A percentile compares a stretch with the other conserved stretches of the same genome.
Conservation (phyloP, 2,797 vertebrate species). For the Labroides dimidiatus region DNA sequence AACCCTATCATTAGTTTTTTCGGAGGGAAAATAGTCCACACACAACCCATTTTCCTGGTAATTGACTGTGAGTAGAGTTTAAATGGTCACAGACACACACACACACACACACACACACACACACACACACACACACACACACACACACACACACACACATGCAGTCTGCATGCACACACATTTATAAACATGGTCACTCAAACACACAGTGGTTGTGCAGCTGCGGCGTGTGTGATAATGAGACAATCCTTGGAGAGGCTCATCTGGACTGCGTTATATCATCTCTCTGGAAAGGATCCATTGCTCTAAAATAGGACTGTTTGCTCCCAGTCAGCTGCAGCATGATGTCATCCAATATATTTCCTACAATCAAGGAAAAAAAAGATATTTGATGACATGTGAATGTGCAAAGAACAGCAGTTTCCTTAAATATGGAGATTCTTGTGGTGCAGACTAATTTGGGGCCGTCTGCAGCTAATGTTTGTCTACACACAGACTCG, state of each 20-base stretch:
- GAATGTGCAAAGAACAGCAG: slow-evolving; percentile 69
- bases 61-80: slow-evolving; percentile 81
- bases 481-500: slow-evolving; percentile 60
- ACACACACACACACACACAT: slow-evolving; percentile 35
- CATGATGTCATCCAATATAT: slow-evolving; percentile 82
- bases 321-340: slow-evolving; percentile 79
- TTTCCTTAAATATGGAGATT: slow-evolving; percentile 70
- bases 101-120: slow-evolving; percentile 18
- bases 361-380: slow-evolving; percentile 73
- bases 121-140: slow-evolving; percentile 51
- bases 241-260: slow-evolving; percentile 79
- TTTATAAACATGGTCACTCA: slow-evolving; percentile 28
- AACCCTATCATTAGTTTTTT: slow-evolving; percentile 80
- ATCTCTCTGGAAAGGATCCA: slow-evolving; percentile 78
- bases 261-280: slow-evolving; percentile 82
- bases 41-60: slow-evolving; percentile 80
- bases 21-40: slow-evolving; percentile 70
- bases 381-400: slow-evolving; percentile 72
- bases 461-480: slow-evolving; percentile 55
- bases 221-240: slow-evolving; percentile 79
- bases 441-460: slow-evolving; percentile 68
- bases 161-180: slow-evolving; percentile 22
- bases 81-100: slow-evolving; percentile 74
- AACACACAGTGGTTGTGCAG: slow-evolving; percentile 70
- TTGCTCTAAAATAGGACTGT: slow-evolving; percentile 76